Base-by-base conservation (phyloP, 2,113 vertebrate genomes). In the Xenotilapia longispinis region DNA sequence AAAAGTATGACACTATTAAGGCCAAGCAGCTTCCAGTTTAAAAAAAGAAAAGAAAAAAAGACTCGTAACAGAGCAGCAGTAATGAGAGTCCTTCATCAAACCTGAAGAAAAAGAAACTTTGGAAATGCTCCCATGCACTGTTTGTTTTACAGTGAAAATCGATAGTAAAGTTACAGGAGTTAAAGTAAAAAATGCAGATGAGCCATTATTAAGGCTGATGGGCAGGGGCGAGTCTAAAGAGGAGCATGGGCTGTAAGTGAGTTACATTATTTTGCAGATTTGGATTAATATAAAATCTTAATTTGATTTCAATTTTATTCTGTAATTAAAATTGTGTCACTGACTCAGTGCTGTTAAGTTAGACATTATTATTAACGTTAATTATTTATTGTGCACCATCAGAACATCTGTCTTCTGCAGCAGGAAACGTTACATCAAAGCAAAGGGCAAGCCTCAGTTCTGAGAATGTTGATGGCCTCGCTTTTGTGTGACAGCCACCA, bases 21-120 rank as follows among this genome's bases (percentile, higher is more conserved):
- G 36, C 38, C 38, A 70, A 70, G 65, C n/a, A 42, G n/a, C n/a
- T 23, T 13, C 36, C 38, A 70, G 63, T 63, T 19, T 19, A 3
- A 10, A 19, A 5, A 33, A 33, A 10, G 2, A 11, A 6, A 21
- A 3, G 0, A 55, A 0, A 26, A 40, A 4, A 40, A 13, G 12
- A 15, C 36, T 23, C 1, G 1, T 23, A 70, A 70, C 36, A 70
- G n/a, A 42, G 6, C 38, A 23, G 19, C 33, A 21, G 63, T n/a
- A 5, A 8, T 42, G 58, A 36, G 15, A 63, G 58, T 36, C 13
- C 65, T 42, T 42, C n/a, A 23, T 70, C 65, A 42, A 70, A 42
- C 65, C 7, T 42, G 13, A 23, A 70, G 65, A 70, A 70, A 70
- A 23, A 42, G 2, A 6, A 42, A 70, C 65, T 68, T 23, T 42